These are phyloP conservation scores for Lamprologus lemairii DNA, from an alignment of 2,113 vertebrate genomes.

Conservation along the genomic window DNA sequence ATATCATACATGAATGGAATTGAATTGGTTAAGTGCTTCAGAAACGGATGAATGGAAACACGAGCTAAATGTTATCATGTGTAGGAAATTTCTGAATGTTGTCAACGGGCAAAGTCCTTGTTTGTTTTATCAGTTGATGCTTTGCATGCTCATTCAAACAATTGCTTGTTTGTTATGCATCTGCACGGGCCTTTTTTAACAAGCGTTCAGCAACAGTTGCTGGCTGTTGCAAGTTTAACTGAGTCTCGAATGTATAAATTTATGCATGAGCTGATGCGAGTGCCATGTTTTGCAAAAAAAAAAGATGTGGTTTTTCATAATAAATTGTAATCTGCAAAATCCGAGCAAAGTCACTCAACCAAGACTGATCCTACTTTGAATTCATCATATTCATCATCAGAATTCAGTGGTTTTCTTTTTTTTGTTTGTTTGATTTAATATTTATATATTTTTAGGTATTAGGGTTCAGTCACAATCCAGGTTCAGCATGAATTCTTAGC, in stretches of 20 bases:
- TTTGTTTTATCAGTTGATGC: neutral
- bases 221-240: neutral
- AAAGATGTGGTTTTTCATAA: no score
- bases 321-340: neutral
- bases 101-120: neutral
- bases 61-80: neutral
- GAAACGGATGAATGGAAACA: neutral
- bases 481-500: neutral
- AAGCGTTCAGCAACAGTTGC: neutral
- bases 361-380: neutral
- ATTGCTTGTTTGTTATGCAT: neutral
- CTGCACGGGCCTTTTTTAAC: neutral
- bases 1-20: neutral
- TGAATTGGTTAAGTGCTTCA: neutral
- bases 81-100: neutral
- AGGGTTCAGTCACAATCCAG: neutral
- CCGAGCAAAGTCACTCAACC: neutral
- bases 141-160: neutral
- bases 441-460: neutral
- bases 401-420: neutral
- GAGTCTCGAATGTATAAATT: neutral
- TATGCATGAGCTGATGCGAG: rapidly evolving
- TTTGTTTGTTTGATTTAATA: neutral
- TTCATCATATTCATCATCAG: neutral
- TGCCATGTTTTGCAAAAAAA: neutral